Evolutionary conservation across 2,797 vertebrate species (phyloP).

Genomic region (Danio aesculapii): DNA sequence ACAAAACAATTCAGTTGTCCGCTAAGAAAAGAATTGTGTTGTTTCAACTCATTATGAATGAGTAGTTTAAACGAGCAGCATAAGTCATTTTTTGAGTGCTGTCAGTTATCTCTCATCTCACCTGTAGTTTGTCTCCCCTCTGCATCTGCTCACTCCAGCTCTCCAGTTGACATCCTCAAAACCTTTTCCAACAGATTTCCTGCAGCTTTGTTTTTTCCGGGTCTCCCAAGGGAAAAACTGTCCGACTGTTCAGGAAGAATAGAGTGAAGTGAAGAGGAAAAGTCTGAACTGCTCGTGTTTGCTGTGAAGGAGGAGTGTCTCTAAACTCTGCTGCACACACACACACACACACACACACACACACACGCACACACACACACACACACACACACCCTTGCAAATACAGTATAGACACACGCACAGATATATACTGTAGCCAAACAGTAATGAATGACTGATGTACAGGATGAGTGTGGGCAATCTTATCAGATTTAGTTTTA

Average conservation of each 20-base stretch:
- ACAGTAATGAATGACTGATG: neutral
- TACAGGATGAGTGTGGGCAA: neutral
- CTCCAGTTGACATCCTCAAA: neutral
- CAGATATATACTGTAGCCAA: neutral
- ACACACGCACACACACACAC: no score
- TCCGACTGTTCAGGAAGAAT: neutral
- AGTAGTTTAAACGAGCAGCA: no score
- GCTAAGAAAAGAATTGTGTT: no score
- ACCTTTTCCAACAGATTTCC: neutral
- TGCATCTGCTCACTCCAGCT: slow-evolving; percentile 11
- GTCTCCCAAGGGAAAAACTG: neutral
- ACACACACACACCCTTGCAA: neutral
- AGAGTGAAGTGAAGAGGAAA: slow-evolving; percentile 29
- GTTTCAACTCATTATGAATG: neutral
- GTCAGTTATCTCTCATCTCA: neutral
- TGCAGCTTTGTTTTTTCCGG: neutral
- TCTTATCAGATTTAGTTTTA: slow-evolving; percentile 6
- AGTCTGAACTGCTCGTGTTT: slow-evolving; percentile 36
- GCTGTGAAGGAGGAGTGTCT: slow-evolving; percentile 48
- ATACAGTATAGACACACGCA: neutral
- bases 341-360: neutral
- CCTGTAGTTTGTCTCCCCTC: slow-evolving; percentile 15
- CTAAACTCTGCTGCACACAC: neutral
- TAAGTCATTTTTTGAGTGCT: no score
- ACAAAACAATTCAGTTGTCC: no score